phyloP scores from a whole-genome alignment of 2,888 invertebrate species.

The Dastarcus helophoroides region DNA sequence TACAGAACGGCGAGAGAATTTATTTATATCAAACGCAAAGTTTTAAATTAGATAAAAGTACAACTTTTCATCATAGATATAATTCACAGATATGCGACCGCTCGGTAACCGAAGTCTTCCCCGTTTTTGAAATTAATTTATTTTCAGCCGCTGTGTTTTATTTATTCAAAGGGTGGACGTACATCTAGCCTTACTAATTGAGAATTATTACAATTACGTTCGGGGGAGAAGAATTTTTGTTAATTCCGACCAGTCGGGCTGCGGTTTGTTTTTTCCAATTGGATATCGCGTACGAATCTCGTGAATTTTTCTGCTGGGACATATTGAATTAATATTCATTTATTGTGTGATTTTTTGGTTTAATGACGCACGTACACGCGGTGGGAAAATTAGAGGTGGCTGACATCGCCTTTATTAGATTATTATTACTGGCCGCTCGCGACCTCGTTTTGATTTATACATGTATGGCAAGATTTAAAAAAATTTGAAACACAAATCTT shows the following conservation, averaged over 20 bases:
- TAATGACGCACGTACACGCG: no score
- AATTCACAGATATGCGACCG: conserved; percentile 23
- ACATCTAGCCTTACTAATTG: conserved; percentile 25
- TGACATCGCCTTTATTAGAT: no score
- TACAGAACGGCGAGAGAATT: conserved; percentile 2
- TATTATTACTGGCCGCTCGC: no score
- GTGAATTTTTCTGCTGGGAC: conserved; percentile 33
- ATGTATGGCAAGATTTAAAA: no score
- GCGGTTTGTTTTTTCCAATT: conserved; percentile 17
- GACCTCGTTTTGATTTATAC: no score
- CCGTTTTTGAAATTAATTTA: conserved; percentile 29
- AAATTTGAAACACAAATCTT: no score
- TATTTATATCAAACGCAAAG: conserved; percentile 23
- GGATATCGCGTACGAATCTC: conserved; percentile 26
- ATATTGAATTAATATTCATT: conserved; percentile 35
- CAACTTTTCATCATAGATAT: conserved; percentile 31
- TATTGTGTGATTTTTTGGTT: conserved; percentile 24
- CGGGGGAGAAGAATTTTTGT: conserved; percentile 27
- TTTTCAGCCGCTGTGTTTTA: conserved; percentile 26
- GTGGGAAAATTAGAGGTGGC: no score
- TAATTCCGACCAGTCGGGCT: conserved; percentile 18
- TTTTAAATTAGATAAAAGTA: conserved; percentile 35
- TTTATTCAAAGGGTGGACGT: conserved; percentile 29
- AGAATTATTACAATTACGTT: conserved; percentile 33
- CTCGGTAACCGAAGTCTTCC: conserved; percentile 18